Conservation (phyloP, 2,113 vertebrate species). For the Malaclemys terrapin region DNA sequence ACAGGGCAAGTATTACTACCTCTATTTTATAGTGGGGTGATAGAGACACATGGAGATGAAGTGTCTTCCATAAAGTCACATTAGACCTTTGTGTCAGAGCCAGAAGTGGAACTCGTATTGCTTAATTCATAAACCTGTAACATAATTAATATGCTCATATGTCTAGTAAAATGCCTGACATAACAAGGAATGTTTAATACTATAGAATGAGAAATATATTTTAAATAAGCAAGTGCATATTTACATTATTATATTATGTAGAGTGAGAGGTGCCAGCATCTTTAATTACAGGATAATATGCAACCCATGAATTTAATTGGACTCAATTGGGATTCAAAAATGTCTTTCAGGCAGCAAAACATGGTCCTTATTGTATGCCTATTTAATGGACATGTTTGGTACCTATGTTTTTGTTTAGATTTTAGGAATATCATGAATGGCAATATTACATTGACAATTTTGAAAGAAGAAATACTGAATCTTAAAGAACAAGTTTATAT, state of each 20-base stretch:
- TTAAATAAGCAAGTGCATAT: not conserved
- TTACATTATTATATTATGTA: not conserved
- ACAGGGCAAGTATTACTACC: not conserved
- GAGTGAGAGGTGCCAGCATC: not conserved
- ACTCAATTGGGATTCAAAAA: not conserved
- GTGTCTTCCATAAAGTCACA: not conserved
- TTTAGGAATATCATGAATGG: not conserved
- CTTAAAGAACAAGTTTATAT: not conserved
- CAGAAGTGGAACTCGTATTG: not conserved
- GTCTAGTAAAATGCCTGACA: not conserved
- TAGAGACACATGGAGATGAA: not conserved
- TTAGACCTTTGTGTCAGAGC: not conserved
- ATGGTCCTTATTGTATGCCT: not conserved
- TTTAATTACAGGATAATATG: not conserved
- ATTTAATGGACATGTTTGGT: not conserved
- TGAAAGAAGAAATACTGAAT: too few species aligned
- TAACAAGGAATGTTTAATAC: not conserved
- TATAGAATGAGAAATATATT: not conserved
- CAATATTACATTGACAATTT: not conserved
- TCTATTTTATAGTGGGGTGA: not conserved
- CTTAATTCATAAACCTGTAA: not conserved
- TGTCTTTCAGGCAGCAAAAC: not conserved
- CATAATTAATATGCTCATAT: not conserved
- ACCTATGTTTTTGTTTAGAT: not conserved
- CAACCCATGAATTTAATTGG: not conserved